Evolutionary conservation across 2,888 invertebrate genomes (phyloP).

Genomic region (Cataglyphis livida): DNA sequence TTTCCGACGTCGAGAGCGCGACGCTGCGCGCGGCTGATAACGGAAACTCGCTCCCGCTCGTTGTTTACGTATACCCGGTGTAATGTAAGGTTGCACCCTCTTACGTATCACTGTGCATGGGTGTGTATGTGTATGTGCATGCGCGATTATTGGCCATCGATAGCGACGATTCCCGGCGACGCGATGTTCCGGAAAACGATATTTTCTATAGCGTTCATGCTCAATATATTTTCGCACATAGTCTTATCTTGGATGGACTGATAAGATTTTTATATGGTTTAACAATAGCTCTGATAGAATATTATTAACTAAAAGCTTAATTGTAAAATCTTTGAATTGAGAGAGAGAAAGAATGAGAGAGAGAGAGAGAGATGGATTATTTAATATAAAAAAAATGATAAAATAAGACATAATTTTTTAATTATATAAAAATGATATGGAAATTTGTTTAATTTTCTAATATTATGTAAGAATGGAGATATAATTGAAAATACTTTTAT

Average conservation of each 20-base stretch:
- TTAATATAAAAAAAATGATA: neutral
- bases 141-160: slow-evolving; percentile 72
- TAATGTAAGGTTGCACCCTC: slow-evolving; percentile 57
- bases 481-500: neutral
- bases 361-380: neutral
- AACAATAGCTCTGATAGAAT: too few relatives aligned
- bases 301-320: neutral
- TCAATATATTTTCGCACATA: slow-evolving; percentile 27
- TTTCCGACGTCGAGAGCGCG: slow-evolving; percentile 72
- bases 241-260: neutral
- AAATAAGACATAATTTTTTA: neutral
- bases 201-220: slow-evolving; percentile 21
- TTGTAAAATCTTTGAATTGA: neutral
- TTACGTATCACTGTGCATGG: slow-evolving; percentile 34
- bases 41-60: slow-evolving; percentile 64
- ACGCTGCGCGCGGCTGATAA: slow-evolving; percentile 85
- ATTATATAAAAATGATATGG: neutral
- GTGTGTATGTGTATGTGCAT: neutral
- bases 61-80: slow-evolving; percentile 78
- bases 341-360: slow-evolving; percentile 19
- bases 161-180: slow-evolving; percentile 60
- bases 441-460: neutral
- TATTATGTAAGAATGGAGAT: neutral
- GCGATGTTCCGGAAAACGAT: slow-evolving; percentile 40
- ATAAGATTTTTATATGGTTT: slow-evolving; percentile 24